A percentile compares a stretch with the other conserved stretches of the same genome.
phyloP scores from a whole-genome alignment of 2,113 vertebrate species.

The Nyctibius bracteatus region DNA sequence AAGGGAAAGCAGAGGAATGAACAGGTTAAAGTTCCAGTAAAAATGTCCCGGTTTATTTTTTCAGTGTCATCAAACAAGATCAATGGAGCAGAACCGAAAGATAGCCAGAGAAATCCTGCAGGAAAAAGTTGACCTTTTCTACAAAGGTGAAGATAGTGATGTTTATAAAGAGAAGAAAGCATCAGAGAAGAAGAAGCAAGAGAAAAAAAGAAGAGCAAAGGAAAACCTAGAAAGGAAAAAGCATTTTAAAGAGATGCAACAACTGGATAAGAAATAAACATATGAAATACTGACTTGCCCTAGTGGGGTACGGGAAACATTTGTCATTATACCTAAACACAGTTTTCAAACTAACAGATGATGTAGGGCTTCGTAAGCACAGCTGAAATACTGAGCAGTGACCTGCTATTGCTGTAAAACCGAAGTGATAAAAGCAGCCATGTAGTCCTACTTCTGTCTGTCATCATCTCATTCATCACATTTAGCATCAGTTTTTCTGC shows the following conservation, averaged over 20 bases:
- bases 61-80: conserved; percentile 96
- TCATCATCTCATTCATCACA: not conserved
- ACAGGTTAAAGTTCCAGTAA: not conserved
- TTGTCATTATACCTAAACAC: not conserved
- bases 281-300: not conserved
- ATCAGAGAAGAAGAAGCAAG: conserved; percentile 79
- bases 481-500: not conserved
- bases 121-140: conserved; percentile 85
- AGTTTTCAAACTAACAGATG: not conserved
- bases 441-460: not conserved
- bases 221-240: conserved; percentile 87
- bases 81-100: conserved; percentile 86
- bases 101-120: conserved; percentile 87
- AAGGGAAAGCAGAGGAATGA: not conserved
- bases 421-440: not conserved
- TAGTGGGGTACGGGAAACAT: not conserved
- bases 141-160: conserved; percentile 85
- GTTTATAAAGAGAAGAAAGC: conserved; percentile 77
- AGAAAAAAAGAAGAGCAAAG: conserved; percentile 82
- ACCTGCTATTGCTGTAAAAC: not conserved
- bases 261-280: conserved; percentile 16
- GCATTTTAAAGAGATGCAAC: conserved; percentile 76
- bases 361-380: not conserved
- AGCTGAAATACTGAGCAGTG: not conserved
- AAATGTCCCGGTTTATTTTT: conserved; percentile 13